These are phyloP conservation scores for Crossocerus cetratus DNA, from an alignment of 2,888 invertebrate genomes.

Conservation along the genomic window DNA sequence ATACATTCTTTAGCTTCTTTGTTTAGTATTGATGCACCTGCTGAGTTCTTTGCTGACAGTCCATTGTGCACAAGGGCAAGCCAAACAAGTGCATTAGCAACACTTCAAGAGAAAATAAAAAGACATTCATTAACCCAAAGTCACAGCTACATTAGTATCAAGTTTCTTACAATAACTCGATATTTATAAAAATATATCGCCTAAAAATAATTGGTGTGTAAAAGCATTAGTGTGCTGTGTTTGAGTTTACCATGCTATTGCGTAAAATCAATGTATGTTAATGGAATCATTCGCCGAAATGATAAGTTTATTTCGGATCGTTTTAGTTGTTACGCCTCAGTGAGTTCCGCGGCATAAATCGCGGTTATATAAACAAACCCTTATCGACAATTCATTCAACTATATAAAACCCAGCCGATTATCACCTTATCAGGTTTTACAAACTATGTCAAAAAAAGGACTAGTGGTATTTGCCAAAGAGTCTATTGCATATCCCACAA, in stretches of 20 bases:
- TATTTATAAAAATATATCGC: no score
- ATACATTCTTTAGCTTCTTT: conserved; percentile 75
- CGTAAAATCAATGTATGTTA: no score
- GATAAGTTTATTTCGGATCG: background rate
- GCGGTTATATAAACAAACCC: no score
- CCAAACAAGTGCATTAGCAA: conserved; percentile 73
- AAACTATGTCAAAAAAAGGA: no score
- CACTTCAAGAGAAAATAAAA: conserved; percentile 69
- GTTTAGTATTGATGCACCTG: conserved; percentile 69
- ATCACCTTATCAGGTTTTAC: no score
- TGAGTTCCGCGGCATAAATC: no score
- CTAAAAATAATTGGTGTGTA: conserved; percentile 6
- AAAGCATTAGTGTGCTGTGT: background rate
- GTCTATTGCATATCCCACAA: no score
- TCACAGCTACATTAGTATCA: conserved; percentile 36
- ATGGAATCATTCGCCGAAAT: background rate
- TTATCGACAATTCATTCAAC: no score
- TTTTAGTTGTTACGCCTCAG: background rate
- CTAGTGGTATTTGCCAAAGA: no score
- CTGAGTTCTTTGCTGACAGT: conserved; percentile 72
- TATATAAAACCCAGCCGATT: no score
- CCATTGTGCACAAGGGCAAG: conserved; percentile 71
- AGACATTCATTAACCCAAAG: conserved; percentile 50
- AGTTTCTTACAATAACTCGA: conserved; percentile 16
- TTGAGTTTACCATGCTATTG: no score